phyloP scores from a whole-genome alignment of 2,888 invertebrate species.

The Mythimna pallens region DNA sequence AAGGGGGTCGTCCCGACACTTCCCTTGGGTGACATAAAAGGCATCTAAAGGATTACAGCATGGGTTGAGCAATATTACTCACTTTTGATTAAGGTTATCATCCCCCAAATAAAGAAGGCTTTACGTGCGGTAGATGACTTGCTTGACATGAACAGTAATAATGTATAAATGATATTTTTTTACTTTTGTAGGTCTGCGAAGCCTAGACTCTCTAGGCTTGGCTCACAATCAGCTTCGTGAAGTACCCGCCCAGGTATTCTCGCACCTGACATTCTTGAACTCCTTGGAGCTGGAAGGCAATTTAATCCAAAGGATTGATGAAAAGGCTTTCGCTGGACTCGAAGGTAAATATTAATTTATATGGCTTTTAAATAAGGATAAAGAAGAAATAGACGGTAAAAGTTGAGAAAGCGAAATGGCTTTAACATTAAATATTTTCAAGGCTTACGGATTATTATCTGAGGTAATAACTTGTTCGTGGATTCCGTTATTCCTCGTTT shows the following conservation, averaged over 20 bases:
- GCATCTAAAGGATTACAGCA: slow-evolving; percentile 31
- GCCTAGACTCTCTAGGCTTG: slow-evolving; percentile 95
- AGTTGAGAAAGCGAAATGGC: slow-evolving; percentile 4
- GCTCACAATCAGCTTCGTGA: slow-evolving; percentile 96
- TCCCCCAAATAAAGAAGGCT: not conserved
- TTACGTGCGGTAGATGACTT: slow-evolving; percentile 5
- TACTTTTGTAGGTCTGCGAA: slow-evolving; percentile 92
- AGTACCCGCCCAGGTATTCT: slow-evolving; percentile 95
- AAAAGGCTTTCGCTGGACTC: slow-evolving; percentile 96
- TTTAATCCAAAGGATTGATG: slow-evolving; percentile 94
- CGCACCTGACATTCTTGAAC: slow-evolving; percentile 94
- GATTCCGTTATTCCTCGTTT: slow-evolving; percentile 28
- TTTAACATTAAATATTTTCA: slow-evolving; percentile 42
- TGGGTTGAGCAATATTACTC: slow-evolving; percentile 34
- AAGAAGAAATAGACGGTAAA: slow-evolving; percentile 3
- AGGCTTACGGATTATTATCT: slow-evolving; percentile 23
- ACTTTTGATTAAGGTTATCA: slow-evolving; percentile 39
- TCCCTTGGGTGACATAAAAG: slow-evolving; percentile 56
- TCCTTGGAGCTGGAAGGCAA: slow-evolving; percentile 97
- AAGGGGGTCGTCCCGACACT: not conserved
- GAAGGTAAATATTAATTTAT: slow-evolving; percentile 92
- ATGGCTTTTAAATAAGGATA: not conserved
- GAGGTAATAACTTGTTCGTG: slow-evolving; percentile 42
- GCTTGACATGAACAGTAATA: not conserved
- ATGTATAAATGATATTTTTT: not conserved